These are phyloP conservation scores for Agrypnus murinus DNA, from an alignment of 2,888 invertebrate species.

Conservation along the genomic window DNA sequence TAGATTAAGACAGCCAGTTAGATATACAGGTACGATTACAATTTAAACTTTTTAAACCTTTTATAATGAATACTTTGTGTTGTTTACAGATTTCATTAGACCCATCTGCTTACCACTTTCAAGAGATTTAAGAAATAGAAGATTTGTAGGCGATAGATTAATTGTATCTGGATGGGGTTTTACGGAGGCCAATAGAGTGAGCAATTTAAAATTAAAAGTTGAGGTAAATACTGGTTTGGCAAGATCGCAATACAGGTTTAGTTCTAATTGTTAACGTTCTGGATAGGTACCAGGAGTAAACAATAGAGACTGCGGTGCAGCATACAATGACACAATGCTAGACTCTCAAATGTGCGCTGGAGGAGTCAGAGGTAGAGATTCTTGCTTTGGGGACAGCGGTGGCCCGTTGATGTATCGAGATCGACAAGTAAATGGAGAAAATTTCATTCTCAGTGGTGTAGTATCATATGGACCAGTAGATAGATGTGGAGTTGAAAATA, in stretches of 20 bases:
- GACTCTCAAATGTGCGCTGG: conserved; percentile 77
- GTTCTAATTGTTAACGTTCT: too few species aligned
- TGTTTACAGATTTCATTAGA: conserved; percentile 72
- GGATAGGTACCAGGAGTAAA: conserved; percentile 55
- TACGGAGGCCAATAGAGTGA: too few species aligned
- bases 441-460: conserved; percentile 74
- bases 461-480: conserved; percentile 77
- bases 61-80: conserved; percentile 59
- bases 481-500: conserved; percentile 73
- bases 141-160: conserved; percentile 70
- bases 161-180: conserved; percentile 80
- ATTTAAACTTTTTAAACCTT: too few species aligned
- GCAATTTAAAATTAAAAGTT: conserved; percentile 72
- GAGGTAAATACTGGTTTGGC: conserved; percentile 56
- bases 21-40: conserved; percentile 71
- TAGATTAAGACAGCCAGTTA: conserved; percentile 74
- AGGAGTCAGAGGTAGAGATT: conserved; percentile 74
- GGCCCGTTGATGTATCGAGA: conserved; percentile 74
- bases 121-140: conserved; percentile 58
- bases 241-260: too few species aligned
- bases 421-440: conserved; percentile 64
- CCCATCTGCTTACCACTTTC: conserved; percentile 74
- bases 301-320: conserved; percentile 73
- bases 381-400: conserved; percentile 79
- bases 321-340: conserved; percentile 69